Conservation (phyloP, 1,140 invertebrate genomes). For the Drosophila arizonae region DNA sequence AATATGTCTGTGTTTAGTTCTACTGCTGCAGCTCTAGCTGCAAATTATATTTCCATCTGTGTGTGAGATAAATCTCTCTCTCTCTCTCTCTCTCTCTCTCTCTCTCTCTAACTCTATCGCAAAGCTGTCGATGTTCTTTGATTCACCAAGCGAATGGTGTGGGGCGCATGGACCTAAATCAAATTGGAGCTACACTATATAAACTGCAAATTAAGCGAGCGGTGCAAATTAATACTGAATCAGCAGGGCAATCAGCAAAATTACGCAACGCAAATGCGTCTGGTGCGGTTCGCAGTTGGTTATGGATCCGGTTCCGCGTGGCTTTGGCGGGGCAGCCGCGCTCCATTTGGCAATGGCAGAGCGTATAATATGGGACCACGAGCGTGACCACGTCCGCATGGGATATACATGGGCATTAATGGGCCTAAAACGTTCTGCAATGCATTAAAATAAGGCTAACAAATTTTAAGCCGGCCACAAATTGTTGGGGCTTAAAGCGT, state of each 20-base stretch:
- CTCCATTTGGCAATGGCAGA: background rate
- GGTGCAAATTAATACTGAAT: constrained; percentile 65
- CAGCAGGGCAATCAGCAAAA: constrained; percentile 70
- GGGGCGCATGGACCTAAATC: background rate
- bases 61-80: too few species aligned
- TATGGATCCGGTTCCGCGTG: constrained; percentile 31
- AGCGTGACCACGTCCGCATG: constrained; percentile 19
- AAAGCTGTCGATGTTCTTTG: too few species aligned
- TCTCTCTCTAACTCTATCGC: too few species aligned
- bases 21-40: too few species aligned
- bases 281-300: constrained; percentile 13
- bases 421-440: constrained; percentile 37
- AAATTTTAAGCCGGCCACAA: constrained; percentile 72
- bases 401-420: constrained; percentile 31
- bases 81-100: too few species aligned
- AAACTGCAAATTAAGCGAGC: constrained; percentile 45
- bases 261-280: constrained; percentile 57
- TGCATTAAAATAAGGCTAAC: constrained; percentile 62
- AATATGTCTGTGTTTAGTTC: too few species aligned
- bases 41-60: too few species aligned
- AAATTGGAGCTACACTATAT: background rate
- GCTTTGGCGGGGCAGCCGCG: background rate
- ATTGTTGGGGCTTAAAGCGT: constrained; percentile 66
- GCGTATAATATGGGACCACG: constrained; percentile 9
- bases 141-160: too few species aligned